Base-by-base conservation (phyloP, 23 tunicate genomes). In the Halocynthia roretzi region DNA sequence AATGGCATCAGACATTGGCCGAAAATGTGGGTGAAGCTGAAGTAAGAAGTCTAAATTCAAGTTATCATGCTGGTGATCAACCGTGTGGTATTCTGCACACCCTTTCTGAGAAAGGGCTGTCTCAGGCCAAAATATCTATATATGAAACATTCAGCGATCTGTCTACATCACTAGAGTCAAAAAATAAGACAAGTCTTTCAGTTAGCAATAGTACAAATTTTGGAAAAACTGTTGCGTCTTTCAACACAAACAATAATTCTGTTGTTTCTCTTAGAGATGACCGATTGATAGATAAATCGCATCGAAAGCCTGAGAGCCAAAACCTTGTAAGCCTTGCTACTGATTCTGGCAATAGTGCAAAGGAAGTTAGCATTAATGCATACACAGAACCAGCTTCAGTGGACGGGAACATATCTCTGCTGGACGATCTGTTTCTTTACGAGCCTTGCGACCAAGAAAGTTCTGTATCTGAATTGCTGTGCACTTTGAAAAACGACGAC, bases 1-100 rank as follows among this genome's bases (percentile, higher is more conserved):
- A 56, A 56, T 81, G 84, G 84, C 75, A 71, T 18, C 71, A 56
- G 51, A 23, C 70, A 9, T 31, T 4, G 4, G 15, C 70, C 22
- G 70, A 65, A 10, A 65, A 11, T 15, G 44, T 31, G 44, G 44
- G 44, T 31, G 44, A 31, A 31, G 31, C 70, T 5, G 70, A 65
- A 15, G 9, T 48, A 20, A 40, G 70, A 9, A 31, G 44, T 0
- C 19, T 65, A 10, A 65, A 65, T 15, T 65, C 70, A 10, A 65
- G 70, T 15, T 65, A 20, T 15, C 70, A 65, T 65, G 70, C 70
- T 10, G 70, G 70, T 15, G 70, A 65, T 15, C 70, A 65, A 15
- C 22, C 10, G 5, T 10, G 10, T 15, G 19, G 5, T 65, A 9
- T 8, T 11, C 31, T 15, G 9, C 15, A 65, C 19, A 65, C 22